Evolutionary conservation across 2,888 invertebrate species (phyloP), one percentile per base, ranked within the genome.

Genomic region (Netelia inedita): DNA sequence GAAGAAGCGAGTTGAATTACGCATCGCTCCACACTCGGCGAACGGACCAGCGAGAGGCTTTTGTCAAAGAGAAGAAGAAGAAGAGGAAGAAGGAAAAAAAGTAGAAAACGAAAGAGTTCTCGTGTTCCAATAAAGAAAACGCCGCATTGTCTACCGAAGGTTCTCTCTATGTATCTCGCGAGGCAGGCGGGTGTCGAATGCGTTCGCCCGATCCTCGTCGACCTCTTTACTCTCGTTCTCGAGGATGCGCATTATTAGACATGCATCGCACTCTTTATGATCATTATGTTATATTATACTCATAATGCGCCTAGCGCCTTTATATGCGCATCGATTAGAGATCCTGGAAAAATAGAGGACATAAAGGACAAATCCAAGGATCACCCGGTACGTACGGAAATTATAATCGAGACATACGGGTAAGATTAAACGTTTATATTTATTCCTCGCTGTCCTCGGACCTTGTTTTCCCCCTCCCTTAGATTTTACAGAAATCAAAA

Each of bases 361-460:
- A 59, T 50, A 53, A 53, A 43, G 50, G 72, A 55, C 65, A 82
- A 78, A 23, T 23, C 23, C 81, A 68, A 23, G 23, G 23, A 23
- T 23, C 23, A 23, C 23, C 23, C 23, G 23, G 23, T 23, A 23
- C 11, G 82, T 66, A 89, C 89, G 0, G 89, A 92, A 91, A 92
- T 92, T 90, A 92, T 92, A 92, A 92, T 92, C 89, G 91, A 91
- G 90, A 10, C 46, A 46, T 2, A 14, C 87, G 87, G 85, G 28
- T 68, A 88, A 90, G 91, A 91, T 92, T 91, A 91, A 92, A 91
- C 90, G 90, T 90, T 91, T 89, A 92, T 91, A 91, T 89, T 92
- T 91, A 92, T 92, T 92, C 23, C 19, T 41, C 71, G 19, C 19
- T 57, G 11, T 91, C 88, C 90, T 11, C 19, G 35, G 14, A 19